A percentile compares a stretch with the other conserved stretches of the same genome.
phyloP scores from a whole-genome alignment of 1,140 invertebrate species.

The Carcinoscorpius rotundicauda region DNA sequence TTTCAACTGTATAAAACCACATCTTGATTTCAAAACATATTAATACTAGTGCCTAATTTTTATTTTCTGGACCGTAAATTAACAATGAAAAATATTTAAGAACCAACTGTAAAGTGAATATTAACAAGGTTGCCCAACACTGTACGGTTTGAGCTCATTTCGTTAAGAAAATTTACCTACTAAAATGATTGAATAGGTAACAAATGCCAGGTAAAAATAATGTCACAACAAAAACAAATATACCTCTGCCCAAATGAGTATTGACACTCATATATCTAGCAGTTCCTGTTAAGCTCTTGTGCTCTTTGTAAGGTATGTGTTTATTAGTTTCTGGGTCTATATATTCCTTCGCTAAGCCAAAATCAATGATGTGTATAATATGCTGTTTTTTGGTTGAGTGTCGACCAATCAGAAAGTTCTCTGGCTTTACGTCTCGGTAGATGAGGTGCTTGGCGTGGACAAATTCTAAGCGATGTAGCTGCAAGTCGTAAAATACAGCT shows the following conservation, averaged over 20 bases:
- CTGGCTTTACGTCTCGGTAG: constrained; percentile 29
- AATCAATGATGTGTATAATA: constrained; percentile 91
- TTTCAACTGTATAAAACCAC: too few species aligned
- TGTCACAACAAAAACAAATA: not conserved
- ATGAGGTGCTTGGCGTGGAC: constrained; percentile 24
- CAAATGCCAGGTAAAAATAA: too few species aligned
- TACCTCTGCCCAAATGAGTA: constrained; percentile 42
- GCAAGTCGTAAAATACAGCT: constrained; percentile 13
- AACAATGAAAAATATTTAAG: too few species aligned
- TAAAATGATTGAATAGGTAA: too few species aligned
- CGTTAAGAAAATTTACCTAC: too few species aligned
- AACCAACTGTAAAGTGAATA: too few species aligned
- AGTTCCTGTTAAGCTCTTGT: constrained; percentile 49
- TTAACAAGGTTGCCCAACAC: too few species aligned
- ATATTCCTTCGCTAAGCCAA: constrained; percentile 50
- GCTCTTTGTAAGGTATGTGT: constrained; percentile 49
- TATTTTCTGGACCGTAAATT: too few species aligned
- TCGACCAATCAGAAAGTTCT: constrained; percentile 28
- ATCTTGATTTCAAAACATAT: too few species aligned
- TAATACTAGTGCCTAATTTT: too few species aligned
- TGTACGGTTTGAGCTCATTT: too few species aligned
- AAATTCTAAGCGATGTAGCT: constrained; percentile 20
- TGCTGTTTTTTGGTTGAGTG: constrained; percentile 82
- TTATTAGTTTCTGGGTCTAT: constrained; percentile 47
- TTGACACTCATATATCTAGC: constrained; percentile 51